These are phyloP conservation scores for Upupa epops DNA, from an alignment of 2,113 vertebrate genomes.

Conservation along the genomic window DNA sequence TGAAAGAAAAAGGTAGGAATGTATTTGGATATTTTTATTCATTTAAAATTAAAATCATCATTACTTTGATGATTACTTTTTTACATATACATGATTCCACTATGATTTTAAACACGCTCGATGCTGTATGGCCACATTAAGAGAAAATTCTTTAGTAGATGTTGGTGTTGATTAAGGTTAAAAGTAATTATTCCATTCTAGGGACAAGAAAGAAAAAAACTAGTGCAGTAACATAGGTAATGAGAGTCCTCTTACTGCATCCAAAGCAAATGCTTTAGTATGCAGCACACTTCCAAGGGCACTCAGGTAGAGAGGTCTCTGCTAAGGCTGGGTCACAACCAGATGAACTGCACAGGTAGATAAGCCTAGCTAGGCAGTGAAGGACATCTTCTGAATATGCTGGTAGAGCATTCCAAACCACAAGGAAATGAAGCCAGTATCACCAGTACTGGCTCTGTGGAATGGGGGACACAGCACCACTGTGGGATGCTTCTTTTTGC, in stretches of 20 bases:
- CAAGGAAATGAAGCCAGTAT: neutral
- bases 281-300: neutral
- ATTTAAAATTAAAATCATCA: neutral
- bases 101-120: neutral
- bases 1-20: neutral
- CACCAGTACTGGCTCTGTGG: rapidly evolving
- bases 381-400: neutral
- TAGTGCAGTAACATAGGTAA: neutral
- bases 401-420: neutral
- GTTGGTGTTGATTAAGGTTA: neutral
- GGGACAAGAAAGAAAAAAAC: neutral
- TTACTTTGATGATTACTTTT: too few species aligned
- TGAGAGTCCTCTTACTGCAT: neutral
- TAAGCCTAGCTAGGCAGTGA: neutral
- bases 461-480: neutral
- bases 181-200: neutral
- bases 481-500: neutral
- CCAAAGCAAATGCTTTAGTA: neutral
- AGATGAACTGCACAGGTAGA: neutral
- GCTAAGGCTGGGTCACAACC: neutral
- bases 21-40: neutral
- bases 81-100: neutral
- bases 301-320: neutral
- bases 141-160: neutral
- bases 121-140: neutral